These are phyloP conservation scores for Gymnocypris eckloni DNA, from an alignment of 2,797 vertebrate genomes.

Conservation along the genomic window DNA sequence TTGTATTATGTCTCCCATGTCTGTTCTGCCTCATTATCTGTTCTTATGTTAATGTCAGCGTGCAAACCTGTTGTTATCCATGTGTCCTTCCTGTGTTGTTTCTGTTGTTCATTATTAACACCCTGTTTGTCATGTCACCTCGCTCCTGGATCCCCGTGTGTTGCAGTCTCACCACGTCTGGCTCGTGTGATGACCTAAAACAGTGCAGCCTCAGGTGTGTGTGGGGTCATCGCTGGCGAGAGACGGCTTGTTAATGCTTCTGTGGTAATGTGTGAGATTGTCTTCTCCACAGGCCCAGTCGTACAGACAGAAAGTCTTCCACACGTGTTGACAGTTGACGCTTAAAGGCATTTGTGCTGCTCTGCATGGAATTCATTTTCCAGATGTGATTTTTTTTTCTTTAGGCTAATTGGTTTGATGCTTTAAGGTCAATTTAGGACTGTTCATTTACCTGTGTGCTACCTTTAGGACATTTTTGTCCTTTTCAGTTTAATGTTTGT, in stretches of 20 bases:
- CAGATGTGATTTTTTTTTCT: constrained; percentile 19
- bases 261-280: constrained; percentile 40
- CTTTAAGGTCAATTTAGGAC: background rate
- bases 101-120: too few species aligned
- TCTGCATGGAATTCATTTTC: constrained; percentile 5
- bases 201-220: constrained; percentile 39
- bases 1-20: too few species aligned
- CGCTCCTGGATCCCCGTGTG: too few species aligned
- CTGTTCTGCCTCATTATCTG: too few species aligned
- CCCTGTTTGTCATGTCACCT: too few species aligned
- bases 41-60: too few species aligned
- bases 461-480: too few species aligned
- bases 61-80: too few species aligned
- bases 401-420: background rate
- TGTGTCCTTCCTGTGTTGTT: too few species aligned
- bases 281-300: background rate
- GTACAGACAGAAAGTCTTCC: background rate
- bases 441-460: background rate
- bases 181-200: constrained; percentile 26
- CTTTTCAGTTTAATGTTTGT: too few species aligned
- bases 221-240: constrained; percentile 13
- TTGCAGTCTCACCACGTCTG: too few species aligned
- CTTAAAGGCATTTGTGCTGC: constrained; percentile 1
- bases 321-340: constrained; percentile 12
- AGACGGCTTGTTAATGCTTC: constrained; percentile 43